Base-by-base conservation (phyloP, 2,113 vertebrate genomes). In the Pseudonaja textilis region DNA sequence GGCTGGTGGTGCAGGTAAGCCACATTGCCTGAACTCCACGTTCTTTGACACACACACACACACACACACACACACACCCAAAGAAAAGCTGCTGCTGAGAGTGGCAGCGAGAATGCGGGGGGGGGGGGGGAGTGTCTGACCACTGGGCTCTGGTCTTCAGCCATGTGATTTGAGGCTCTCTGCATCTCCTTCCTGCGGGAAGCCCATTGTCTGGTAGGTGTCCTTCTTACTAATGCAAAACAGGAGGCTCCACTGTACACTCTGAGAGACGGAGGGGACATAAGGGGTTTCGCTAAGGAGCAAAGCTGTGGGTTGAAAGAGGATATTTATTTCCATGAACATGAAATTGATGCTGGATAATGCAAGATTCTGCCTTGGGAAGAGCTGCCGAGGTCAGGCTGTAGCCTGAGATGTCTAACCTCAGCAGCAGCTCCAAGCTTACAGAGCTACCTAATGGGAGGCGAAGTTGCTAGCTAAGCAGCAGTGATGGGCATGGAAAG, bases 1-100 rank as follows among this genome's bases (percentile, higher is more conserved):
- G 90, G 97, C 99, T 97, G 98, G 98, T 96, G 98, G 97, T 95
- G 97, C 98, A 97, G 99, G 99, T 99, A 98, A 96, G 98, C 81
- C 55, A 1, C 54, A 85, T 0, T 64, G 39, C 3, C 52, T n/a
- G 29, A 23, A n/a, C 9, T 34, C n/a, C 50, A 3, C 26, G 23
- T 45, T 12, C 11, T 39, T 45, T 26, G 23, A 23, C 8, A 1
- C 3, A 4, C 18, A 2, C 88, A 50, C 0, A n/a, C n/a, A n/a
- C n/a, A n/a, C n/a, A n/a, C n/a, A n/a, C n/a, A n/a, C n/a, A n/a
- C n/a, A n/a, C n/a, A n/a, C n/a, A n/a, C 1, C 42, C 25, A 9
- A 5, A 47, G 14, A 10, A 34, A 3, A 42, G 10, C 42, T 52
- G 85, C 29, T 25, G 85, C 25, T 23, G 16, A 11, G 45, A 50